Conservation (phyloP, 1,140 invertebrate genomes). For the Neodiprion lecontei region DNA sequence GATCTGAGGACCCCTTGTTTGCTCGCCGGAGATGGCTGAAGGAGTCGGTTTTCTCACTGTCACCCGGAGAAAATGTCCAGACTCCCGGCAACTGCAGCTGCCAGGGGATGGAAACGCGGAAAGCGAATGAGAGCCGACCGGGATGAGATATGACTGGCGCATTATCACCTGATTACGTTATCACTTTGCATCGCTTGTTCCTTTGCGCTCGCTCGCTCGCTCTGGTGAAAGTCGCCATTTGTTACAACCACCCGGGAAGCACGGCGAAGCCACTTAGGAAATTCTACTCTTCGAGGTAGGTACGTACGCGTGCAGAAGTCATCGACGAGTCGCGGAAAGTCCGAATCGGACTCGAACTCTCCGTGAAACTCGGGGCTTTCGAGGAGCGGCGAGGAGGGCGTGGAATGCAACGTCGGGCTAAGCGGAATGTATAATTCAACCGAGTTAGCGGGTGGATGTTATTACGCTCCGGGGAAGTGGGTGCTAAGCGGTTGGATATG, state of each 20-base stretch:
- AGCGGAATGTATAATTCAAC: constrained; percentile 62
- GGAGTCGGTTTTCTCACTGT: no score
- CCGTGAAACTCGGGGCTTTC: not conserved
- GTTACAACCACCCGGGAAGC: constrained; percentile 31
- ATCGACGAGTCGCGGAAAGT: no score
- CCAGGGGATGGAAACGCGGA: no score
- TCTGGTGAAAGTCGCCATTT: constrained; percentile 43
- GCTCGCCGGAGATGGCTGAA: no score
- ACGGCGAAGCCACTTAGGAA: no score
- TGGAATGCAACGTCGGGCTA: not conserved
- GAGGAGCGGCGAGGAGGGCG: not conserved
- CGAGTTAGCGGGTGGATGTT: constrained; percentile 55
- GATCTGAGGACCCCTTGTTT: not conserved
- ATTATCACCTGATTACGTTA: constrained; percentile 60
- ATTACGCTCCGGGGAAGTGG: constrained; percentile 62
- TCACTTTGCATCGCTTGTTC: constrained; percentile 57
- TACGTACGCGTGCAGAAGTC: no score
- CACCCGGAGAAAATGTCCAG: no score
- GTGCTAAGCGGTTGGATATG: constrained; percentile 62
- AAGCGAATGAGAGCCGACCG: not conserved
- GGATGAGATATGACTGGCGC: constrained; percentile 52
- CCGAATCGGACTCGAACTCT: no score
- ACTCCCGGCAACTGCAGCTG: no score
- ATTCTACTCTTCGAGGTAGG: no score
- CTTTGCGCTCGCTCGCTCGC: constrained; percentile 38